A percentile compares a stretch with the other conserved stretches of the same genome.
Conservation (phyloP, 2,113 vertebrate species). For the Dendropsophus ebraccatus region DNA sequence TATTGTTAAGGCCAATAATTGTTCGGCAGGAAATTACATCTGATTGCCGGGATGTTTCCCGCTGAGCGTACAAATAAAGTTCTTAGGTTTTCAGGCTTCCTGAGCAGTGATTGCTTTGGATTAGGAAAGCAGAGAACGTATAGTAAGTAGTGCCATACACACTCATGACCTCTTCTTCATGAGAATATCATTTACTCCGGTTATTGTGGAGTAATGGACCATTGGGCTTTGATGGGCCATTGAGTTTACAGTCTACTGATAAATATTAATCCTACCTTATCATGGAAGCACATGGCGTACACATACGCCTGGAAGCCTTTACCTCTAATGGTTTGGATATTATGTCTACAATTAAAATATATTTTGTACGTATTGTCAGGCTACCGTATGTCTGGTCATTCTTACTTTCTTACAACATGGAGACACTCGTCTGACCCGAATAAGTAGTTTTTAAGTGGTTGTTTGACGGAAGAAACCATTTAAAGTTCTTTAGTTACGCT, state of each 20-base stretch:
- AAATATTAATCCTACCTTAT: constrained; percentile 22
- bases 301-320: neutral
- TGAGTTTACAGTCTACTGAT: constrained; percentile 8
- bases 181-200: neutral
- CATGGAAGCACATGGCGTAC: neutral
- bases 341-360: neutral
- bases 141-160: neutral
- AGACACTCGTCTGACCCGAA: neutral
- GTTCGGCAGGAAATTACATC: constrained; percentile 15
- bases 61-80: constrained; percentile 18
- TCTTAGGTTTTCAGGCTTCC: neutral
- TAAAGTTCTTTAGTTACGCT: neutral
- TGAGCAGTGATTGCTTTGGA: neutral
- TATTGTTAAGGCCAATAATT: constrained; percentile 23
- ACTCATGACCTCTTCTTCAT: neutral
- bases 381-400: neutral
- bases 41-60: neutral
- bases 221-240: constrained; percentile 33
- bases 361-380: constrained; percentile 27
- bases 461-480: neutral
- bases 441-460: neutral
- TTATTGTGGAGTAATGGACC: constrained; percentile 30
- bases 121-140: neutral
- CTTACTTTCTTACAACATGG: neutral
- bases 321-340: constrained; percentile 13